Conservation (phyloP, 64 coral and sea anemone genomes). For the Montipora efflorescens region DNA sequence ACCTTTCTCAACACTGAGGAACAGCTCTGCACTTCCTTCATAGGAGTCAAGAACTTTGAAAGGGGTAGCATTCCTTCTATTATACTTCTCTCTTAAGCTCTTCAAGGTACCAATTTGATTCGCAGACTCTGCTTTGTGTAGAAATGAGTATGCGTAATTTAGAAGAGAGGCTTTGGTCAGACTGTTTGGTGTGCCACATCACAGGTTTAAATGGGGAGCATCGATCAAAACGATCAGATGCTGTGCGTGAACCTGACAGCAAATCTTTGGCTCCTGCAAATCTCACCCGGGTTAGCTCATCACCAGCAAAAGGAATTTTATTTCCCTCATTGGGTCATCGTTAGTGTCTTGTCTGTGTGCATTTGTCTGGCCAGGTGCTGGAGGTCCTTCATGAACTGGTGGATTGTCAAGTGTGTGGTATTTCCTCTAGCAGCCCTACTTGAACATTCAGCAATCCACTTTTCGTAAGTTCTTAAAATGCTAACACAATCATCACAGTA, state of each 20-base stretch:
- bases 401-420: constrained; percentile 11
- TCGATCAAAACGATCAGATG: constrained; percentile 61
- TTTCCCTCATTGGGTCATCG: constrained; percentile 11
- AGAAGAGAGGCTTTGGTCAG: constrained; percentile 43
- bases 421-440: constrained; percentile 60
- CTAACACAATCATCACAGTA: constrained; percentile 77
- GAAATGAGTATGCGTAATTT: constrained; percentile 70
- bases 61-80: constrained; percentile 59
- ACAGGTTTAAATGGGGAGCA: constrained; percentile 75
- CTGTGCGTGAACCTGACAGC: constrained; percentile 58
- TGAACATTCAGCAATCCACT: constrained; percentile 71
- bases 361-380: background rate
- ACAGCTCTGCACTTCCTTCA: constrained; percentile 76
- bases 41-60: constrained; percentile 76
- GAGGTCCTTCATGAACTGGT: background rate
- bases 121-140: constrained; percentile 70
- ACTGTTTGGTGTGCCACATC: constrained; percentile 65
- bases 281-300: constrained; percentile 39
- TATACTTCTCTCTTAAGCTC: background rate
- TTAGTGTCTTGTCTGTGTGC: background rate
- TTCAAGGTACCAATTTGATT: constrained; percentile 77
- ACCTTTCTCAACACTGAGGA: background rate
- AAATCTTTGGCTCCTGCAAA: constrained; percentile 2
- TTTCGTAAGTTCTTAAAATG: constrained; percentile 72
- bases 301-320: constrained; percentile 57